These are phyloP conservation scores for Yponomeuta malinellus DNA, from an alignment of 2,888 invertebrate species.

Conservation along the genomic window DNA sequence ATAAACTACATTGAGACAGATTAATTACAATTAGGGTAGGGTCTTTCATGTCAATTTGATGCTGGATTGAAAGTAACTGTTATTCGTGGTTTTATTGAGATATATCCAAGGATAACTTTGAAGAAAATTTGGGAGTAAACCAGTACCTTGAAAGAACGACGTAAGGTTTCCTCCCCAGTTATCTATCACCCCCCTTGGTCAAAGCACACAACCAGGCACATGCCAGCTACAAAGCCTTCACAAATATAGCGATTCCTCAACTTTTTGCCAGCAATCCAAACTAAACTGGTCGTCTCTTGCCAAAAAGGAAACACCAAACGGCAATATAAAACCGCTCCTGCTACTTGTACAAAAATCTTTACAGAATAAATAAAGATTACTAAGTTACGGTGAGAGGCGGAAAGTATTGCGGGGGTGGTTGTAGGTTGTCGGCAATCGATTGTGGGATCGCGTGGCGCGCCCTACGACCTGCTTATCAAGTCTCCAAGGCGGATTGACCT, in stretches of 20 bases:
- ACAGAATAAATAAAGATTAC: background rate
- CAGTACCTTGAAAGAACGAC: too few species aligned
- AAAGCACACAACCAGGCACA: background rate
- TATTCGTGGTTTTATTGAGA: too few species aligned
- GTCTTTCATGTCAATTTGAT: too few species aligned
- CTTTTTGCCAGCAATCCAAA: background rate
- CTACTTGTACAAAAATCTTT: background rate
- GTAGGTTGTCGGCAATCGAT: constrained; percentile 5
- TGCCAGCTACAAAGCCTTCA: background rate
- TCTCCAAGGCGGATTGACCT: constrained; percentile 46
- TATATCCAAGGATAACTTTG: too few species aligned
- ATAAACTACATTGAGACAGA: too few species aligned
- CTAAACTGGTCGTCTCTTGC: background rate
- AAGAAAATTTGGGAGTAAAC: too few species aligned
- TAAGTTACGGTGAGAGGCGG: constrained; percentile 2
- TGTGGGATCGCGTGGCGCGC: constrained; percentile 43
- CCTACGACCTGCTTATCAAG: constrained; percentile 45
- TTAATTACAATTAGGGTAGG: too few species aligned
- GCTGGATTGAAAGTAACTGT: too few species aligned
- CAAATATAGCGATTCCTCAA: background rate
- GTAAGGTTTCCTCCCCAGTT: too few species aligned
- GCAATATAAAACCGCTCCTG: background rate
- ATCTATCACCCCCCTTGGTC: background rate
- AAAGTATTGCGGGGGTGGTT: background rate
- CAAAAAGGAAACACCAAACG: constrained; percentile 1